Evolutionary conservation across 2,797 vertebrate species (phyloP).

Genomic region (Picus viridis): DNA sequence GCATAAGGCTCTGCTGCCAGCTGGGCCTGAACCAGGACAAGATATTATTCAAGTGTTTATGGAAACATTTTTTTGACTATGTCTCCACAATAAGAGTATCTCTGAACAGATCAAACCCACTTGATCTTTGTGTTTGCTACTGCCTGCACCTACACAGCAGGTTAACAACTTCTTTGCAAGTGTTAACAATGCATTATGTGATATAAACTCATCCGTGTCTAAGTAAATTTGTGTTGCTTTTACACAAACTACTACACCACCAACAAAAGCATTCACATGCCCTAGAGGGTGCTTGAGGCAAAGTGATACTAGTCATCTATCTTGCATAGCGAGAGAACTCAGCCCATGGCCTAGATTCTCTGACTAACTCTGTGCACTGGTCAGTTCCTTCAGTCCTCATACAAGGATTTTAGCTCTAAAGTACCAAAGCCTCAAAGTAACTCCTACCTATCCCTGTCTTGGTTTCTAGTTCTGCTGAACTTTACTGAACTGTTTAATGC

Average conservation of each 20-base stretch:
- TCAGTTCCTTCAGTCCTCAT: not conserved
- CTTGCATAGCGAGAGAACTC: rapidly evolving
- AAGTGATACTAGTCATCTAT: not conserved
- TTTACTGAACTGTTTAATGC: not conserved
- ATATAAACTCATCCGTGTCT: not conserved
- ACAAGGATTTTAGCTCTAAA: not conserved
- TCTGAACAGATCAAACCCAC: not conserved
- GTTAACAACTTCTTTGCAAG: not conserved
- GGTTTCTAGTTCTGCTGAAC: not conserved
- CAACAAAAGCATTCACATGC: not conserved
- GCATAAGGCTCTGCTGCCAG: no score
- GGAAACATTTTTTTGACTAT: rapidly evolving
- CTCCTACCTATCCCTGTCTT: not conserved
- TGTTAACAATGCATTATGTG: rapidly evolving
- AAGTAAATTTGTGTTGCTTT: not conserved
- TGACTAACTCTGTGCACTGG: not conserved
- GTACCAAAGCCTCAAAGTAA: not conserved
- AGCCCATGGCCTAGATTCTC: not conserved
- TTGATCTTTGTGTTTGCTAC: not conserved
- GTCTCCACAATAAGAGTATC: not conserved
- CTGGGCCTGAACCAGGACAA: no score
- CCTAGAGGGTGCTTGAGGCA: not conserved
- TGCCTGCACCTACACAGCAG: not conserved
- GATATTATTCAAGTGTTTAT: not conserved
- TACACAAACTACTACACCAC: rapidly evolving